phyloP scores from a whole-genome alignment of 2,888 invertebrate species.

The Andricus quercusramuli region DNA sequence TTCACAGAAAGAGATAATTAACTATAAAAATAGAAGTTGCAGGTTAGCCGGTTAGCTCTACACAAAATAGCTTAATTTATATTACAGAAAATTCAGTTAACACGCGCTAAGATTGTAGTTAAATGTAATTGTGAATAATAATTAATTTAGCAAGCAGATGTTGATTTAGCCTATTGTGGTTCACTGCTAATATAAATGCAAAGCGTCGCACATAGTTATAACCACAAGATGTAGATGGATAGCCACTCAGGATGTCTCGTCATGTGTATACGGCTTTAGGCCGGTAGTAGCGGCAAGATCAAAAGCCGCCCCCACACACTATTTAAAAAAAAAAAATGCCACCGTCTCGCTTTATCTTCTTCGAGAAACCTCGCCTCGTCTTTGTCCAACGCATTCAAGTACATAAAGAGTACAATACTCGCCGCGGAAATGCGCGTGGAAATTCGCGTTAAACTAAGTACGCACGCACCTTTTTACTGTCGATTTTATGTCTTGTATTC shows the following conservation, averaged over 20 bases:
- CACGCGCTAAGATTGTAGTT: not conserved
- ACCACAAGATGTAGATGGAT: conserved; percentile 9
- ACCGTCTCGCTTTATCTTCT: not conserved
- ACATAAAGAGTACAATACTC: conserved; percentile 4
- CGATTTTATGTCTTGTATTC: conserved; percentile 31
- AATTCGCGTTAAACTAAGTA: conserved; percentile 23
- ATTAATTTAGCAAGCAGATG: not conserved
- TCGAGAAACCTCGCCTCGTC: not conserved
- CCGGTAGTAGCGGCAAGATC: not conserved
- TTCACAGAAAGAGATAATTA: too few species aligned
- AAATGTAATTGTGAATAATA: not conserved
- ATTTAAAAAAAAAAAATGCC: not conserved
- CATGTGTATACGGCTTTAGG: not conserved
- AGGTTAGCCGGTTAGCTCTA: too few species aligned
- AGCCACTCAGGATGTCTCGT: not conserved
- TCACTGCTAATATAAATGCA: not conserved
- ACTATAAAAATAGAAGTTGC: too few species aligned
- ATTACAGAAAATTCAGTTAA: too few species aligned
- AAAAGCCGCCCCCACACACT: conserved; percentile 1
- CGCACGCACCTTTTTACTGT: conserved; percentile 26
- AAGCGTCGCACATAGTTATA: not conserved
- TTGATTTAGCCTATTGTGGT: not conserved
- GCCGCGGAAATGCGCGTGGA: conserved; percentile 11
- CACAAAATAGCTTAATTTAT: too few species aligned
- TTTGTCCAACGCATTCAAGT: not conserved